Evolutionary conservation across 2,797 vertebrate genomes (phyloP), one percentile per base, ranked within the genome.

Genomic region (Petrocephalus sullivani): DNA sequence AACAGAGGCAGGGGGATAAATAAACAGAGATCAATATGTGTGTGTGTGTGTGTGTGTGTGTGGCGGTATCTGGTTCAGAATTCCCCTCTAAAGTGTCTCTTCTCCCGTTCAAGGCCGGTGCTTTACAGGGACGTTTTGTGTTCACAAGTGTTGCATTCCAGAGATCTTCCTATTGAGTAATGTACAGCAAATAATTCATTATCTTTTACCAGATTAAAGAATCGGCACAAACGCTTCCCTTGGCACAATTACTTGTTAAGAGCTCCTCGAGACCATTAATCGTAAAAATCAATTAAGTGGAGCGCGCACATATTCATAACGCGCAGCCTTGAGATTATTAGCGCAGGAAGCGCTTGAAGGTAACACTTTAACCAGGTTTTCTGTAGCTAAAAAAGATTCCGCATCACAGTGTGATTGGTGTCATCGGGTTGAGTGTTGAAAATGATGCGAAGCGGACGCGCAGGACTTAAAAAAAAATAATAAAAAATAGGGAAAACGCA

Each of bases 241-340:
- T 28, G 49, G 64, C 88, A 82, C 23, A 89, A 85, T 21, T 21
- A 21, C 57, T 75, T 61, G 84, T 87, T 87, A 41, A 78, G 85
- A 89, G 75, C 78, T 49, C 21, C 54, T 82, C 54, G 16, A 82
- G 71, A 58, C 56, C 56, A 88, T 85, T 85, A 88, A 88, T 71
- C 23, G 85, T 89, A 58, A 87, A 89, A 89, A 89, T 89, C 85
- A 89, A 61, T 89, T 56, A 82, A 82, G 75, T 87, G 71, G 51
- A 6, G 12, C 75, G 54, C 56, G 67, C 64, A 81, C 23, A 61
- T 60, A 58, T 49, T 88, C 51, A 86, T 88, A 86, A 86, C 9
- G 51, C 84, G 57, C 37, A 89, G 54, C 88, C 84, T 89, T 81
- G 85, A 86, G 85, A 16, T 46, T 33, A 71, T 49, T 75, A 51